Evolutionary conservation across 1,140 invertebrate species (phyloP).

Genomic region (Conus ventricosus): DNA sequence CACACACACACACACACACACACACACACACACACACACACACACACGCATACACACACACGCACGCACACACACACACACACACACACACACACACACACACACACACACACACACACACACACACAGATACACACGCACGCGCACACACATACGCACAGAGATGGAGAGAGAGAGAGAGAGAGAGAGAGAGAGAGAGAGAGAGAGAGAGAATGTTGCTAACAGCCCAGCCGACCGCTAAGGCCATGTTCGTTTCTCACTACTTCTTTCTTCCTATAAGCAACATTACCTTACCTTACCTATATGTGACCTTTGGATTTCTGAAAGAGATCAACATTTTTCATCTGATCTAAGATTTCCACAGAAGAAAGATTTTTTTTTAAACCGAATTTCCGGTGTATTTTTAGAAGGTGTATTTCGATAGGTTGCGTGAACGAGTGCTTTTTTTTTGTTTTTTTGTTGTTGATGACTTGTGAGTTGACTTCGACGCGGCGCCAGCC

Average conservation of each 20-base stretch:
- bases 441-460: neutral
- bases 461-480: no score
- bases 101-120: neutral
- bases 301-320: neutral
- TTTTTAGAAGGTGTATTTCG: no score
- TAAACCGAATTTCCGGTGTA: no score
- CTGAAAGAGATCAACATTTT: no score
- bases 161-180: neutral
- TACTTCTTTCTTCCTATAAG: neutral
- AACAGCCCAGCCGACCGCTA: no score
- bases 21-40: neutral
- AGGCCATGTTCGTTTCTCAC: no score
- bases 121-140: neutral
- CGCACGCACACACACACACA: neutral
- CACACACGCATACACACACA: neutral
- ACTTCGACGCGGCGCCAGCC: no score
- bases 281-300: neutral
- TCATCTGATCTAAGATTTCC: no score
- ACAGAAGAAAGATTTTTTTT: no score
- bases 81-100: neutral
- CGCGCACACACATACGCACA: neutral
- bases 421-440: neutral
- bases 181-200: neutral
- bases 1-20: neutral
- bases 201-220: neutral